These are phyloP conservation scores for Palythoa grandis DNA, from an alignment of 92 coral and sea anemone species.

Conservation along the genomic window DNA sequence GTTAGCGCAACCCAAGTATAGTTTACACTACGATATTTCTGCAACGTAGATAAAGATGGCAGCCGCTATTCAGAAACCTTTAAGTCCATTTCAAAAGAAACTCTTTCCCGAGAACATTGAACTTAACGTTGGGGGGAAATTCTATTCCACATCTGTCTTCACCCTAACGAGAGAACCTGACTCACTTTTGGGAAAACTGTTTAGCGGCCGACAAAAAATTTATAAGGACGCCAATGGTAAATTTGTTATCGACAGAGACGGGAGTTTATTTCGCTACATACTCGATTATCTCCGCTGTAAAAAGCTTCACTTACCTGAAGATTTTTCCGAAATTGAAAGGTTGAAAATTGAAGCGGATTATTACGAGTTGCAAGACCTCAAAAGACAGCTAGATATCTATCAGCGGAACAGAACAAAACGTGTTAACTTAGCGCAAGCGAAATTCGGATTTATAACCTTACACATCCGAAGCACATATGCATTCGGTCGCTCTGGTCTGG, in stretches of 20 bases:
- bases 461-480: conserved; percentile 88
- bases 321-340: conserved; percentile 76
- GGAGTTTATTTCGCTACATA: conserved; percentile 79
- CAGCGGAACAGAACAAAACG: conserved; percentile 53
- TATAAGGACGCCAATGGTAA: conserved; percentile 79
- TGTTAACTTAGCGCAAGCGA: conserved; percentile 57
- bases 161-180: conserved; percentile 87
- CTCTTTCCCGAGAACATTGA: conserved; percentile 94
- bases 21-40: background rate
- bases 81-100: conserved; percentile 61
- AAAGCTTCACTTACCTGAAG: conserved; percentile 75
- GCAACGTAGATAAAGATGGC: conserved; percentile 50
- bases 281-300: conserved; percentile 83
- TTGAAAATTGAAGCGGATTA: conserved; percentile 87
- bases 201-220: conserved; percentile 80
- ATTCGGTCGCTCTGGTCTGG: conserved; percentile 85
- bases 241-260: conserved; percentile 95
- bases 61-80: conserved; percentile 31
- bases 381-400: conserved; percentile 68
- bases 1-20: background rate
- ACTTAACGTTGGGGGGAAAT: conserved; percentile 96
- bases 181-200: conserved; percentile 81
- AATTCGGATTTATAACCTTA: conserved; percentile 80
- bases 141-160: conserved; percentile 82
- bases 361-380: conserved; percentile 74